Evolutionary conservation across 2,888 invertebrate genomes (phyloP).

Genomic region (Papilio protenor): DNA sequence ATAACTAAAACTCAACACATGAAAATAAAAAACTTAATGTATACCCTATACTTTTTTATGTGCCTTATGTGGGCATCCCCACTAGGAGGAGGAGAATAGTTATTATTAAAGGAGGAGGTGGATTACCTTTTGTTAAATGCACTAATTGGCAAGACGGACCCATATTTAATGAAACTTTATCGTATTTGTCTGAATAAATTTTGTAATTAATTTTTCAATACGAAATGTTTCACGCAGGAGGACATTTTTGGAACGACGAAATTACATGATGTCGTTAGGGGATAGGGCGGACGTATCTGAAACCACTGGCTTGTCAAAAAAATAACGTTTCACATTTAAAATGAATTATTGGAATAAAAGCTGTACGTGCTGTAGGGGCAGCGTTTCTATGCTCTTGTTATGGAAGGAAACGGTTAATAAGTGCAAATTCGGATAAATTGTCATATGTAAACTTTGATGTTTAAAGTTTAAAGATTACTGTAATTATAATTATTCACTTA

Average conservation of each 20-base stretch:
- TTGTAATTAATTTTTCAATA: slow-evolving; percentile 9
- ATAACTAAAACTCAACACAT: no score
- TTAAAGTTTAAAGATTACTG: no score
- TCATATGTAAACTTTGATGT: no score
- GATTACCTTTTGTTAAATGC: not conserved
- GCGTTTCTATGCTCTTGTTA: slow-evolving; percentile 36
- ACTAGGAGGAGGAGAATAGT: no score
- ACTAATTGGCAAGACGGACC: not conserved
- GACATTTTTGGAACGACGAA: slow-evolving; percentile 55
- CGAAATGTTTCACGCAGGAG: not conserved
- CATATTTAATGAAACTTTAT: not conserved
- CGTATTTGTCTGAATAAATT: not conserved
- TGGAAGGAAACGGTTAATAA: not conserved
- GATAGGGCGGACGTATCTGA: slow-evolving; percentile 51
- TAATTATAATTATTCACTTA: no score
- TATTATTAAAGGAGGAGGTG: no score
- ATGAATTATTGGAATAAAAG: slow-evolving; percentile 74
- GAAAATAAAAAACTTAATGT: no score
- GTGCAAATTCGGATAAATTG: no score
- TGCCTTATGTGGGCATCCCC: no score
- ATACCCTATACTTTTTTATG: no score
- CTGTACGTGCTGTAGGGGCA: slow-evolving; percentile 65
- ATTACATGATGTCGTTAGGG: slow-evolving; percentile 63
- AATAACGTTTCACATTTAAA: slow-evolving; percentile 78
- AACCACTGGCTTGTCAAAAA: slow-evolving; percentile 73